Evolutionary conservation across 1,140 invertebrate genomes (phyloP).

Genomic region (Brachionus plicatilis): DNA sequence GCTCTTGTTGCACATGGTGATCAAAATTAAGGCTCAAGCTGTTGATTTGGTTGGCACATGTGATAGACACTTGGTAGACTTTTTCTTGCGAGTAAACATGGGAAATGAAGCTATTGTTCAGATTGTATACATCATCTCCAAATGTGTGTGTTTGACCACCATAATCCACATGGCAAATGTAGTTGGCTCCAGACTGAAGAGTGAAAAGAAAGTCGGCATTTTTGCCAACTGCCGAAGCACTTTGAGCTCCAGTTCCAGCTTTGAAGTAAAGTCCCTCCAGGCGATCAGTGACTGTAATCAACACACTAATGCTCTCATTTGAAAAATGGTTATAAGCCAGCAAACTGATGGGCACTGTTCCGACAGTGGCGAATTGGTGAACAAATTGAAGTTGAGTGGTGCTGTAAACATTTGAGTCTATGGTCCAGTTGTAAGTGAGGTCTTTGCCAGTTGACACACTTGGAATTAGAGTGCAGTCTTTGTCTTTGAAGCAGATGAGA

Average conservation of each 20-base stretch:
- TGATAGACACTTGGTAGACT: neutral
- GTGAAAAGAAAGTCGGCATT: neutral
- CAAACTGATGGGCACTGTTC: neutral
- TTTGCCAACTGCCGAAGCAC: neutral
- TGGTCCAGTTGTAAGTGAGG: neutral
- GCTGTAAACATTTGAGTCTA: neutral
- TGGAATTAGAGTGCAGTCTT: neutral
- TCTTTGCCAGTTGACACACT: neutral
- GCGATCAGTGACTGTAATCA: neutral
- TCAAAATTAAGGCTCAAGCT: neutral
- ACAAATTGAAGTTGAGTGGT: neutral
- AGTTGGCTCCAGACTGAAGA: constrained; percentile 13
- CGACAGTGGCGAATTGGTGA: neutral
- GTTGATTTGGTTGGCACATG: constrained; percentile 1
- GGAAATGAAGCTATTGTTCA: neutral
- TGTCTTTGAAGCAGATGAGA: neutral
- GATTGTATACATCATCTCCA: neutral
- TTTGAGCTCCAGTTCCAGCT: neutral
- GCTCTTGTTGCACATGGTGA: neutral
- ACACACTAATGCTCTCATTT: neutral
- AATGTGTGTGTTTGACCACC: neutral
- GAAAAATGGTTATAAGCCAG: neutral
- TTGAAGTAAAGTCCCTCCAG: neutral
- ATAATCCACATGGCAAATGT: neutral
- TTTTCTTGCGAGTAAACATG: neutral